Evolutionary conservation across 2,888 invertebrate genomes (phyloP).

Genomic region (Nymphalis urticae): DNA sequence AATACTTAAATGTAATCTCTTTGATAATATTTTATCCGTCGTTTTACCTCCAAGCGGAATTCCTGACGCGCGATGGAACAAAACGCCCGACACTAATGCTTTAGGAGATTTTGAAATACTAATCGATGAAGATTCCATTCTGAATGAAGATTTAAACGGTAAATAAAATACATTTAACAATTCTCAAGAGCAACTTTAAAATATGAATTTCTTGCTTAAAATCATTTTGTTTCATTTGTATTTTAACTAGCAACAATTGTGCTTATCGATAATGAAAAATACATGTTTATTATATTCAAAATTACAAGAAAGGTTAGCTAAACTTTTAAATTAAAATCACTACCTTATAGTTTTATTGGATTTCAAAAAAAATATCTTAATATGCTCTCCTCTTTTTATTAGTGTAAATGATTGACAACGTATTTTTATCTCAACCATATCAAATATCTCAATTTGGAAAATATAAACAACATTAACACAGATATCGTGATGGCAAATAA

Average conservation of each 20-base stretch:
- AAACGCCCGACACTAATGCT: constrained; percentile 87
- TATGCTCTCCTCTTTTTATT: too few species aligned
- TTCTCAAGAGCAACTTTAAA: not conserved
- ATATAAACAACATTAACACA: too few species aligned
- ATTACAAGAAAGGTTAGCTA: too few species aligned
- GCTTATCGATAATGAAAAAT: too few species aligned
- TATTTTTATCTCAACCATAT: too few species aligned
- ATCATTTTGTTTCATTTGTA: not conserved
- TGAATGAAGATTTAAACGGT: constrained; percentile 80
- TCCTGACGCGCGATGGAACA: constrained; percentile 95
- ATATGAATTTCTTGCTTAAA: not conserved
- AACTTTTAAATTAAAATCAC: too few species aligned
- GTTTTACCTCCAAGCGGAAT: constrained; percentile 93
- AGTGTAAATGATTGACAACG: too few species aligned
- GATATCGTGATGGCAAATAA: too few species aligned
- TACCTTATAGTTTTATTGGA: too few species aligned
- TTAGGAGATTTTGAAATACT: constrained; percentile 91
- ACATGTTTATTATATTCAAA: too few species aligned
- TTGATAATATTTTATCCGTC: constrained; percentile 95
- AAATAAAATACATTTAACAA: not conserved
- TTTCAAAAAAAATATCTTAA: too few species aligned
- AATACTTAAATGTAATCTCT: constrained; percentile 95
- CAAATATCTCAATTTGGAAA: too few species aligned
- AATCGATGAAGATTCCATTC: constrained; percentile 90
- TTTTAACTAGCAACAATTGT: not conserved